A percentile compares a stretch with the other conserved stretches of the same genome.
Evolutionary conservation across 1,140 invertebrate species (phyloP).

Genomic region (Agrypnia vestita): DNA sequence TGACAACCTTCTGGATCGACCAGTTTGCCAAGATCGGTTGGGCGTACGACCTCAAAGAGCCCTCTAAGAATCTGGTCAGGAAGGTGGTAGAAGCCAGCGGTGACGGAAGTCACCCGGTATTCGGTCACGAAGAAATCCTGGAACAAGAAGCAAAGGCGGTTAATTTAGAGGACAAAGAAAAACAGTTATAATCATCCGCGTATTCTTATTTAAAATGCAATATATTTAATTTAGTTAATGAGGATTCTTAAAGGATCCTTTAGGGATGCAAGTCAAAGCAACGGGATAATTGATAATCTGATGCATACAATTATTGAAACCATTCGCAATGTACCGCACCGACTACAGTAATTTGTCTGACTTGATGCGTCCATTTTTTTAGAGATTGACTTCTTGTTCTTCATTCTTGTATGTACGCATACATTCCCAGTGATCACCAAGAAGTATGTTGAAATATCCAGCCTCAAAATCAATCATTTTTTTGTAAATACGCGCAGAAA

Average conservation of each 20-base stretch:
- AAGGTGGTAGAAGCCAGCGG: neutral
- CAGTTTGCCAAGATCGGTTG: conserved; percentile 79
- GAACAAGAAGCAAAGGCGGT: neutral
- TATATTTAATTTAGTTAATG: neutral
- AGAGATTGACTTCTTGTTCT: too few species aligned
- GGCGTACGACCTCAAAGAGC: conserved; percentile 76
- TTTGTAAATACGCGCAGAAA: too few species aligned
- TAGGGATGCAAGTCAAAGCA: neutral
- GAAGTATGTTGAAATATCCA: neutral
- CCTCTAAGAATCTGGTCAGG: neutral
- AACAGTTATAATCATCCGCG: neutral
- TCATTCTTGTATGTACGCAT: too few species aligned
- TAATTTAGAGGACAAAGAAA: neutral
- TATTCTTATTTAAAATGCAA: neutral
- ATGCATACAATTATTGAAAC: neutral
- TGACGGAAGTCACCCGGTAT: conserved; percentile 71
- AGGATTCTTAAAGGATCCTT: neutral
- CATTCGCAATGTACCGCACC: neutral
- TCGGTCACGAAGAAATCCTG: conserved; percentile 84
- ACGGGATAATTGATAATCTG: neutral
- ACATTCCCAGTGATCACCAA: neutral
- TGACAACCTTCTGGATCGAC: conserved; percentile 84
- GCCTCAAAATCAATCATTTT: too few species aligned
- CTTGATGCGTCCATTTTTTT: too few species aligned
- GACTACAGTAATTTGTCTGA: too few species aligned